Evolutionary conservation across 2,797 vertebrate genomes (phyloP).

Genomic region (Harpagifer antarcticus): DNA sequence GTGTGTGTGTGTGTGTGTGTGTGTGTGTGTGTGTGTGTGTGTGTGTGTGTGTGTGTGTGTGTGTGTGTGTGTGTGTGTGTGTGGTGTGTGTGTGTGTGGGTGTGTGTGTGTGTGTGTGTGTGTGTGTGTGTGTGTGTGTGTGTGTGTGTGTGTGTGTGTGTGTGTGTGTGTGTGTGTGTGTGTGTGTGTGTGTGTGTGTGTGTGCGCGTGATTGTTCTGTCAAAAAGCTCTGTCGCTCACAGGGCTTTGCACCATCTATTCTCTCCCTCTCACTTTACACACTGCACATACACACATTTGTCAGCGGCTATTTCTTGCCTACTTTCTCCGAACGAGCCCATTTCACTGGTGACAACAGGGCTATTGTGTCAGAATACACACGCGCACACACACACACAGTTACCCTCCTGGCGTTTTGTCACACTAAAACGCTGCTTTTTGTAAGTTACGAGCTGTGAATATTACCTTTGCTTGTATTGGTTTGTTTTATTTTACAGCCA

Average conservation of each 20-base stretch:
- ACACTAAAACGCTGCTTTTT: conserved; percentile 26
- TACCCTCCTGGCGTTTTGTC: conserved; percentile 14
- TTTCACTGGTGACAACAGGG: conserved; percentile 55
- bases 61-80: conserved; percentile 1
- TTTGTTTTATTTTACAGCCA: conserved; percentile 72
- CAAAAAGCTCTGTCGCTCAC: no score
- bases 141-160: conserved; percentile 1
- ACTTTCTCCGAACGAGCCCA: conserved; percentile 58
- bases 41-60: not conserved
- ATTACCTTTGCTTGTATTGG: conserved; percentile 3
- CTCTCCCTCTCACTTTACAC: no score
- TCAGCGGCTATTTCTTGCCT: conserved; percentile 61
- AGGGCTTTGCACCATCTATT: no score
- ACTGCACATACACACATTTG: no score
- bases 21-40: not conserved
- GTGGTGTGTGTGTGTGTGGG: no score
- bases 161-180: not conserved
- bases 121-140: not conserved
- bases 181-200: not conserved
- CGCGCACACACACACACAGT: conserved; percentile 15
- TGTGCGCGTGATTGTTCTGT: conserved; percentile 3
- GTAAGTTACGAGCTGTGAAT: conserved; percentile 20
- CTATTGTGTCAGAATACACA: conserved; percentile 53
- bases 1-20: conserved; percentile 1
- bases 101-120: not conserved